Base-by-base conservation (phyloP, 2,888 invertebrate species). In the Oeneis ivallda region DNA sequence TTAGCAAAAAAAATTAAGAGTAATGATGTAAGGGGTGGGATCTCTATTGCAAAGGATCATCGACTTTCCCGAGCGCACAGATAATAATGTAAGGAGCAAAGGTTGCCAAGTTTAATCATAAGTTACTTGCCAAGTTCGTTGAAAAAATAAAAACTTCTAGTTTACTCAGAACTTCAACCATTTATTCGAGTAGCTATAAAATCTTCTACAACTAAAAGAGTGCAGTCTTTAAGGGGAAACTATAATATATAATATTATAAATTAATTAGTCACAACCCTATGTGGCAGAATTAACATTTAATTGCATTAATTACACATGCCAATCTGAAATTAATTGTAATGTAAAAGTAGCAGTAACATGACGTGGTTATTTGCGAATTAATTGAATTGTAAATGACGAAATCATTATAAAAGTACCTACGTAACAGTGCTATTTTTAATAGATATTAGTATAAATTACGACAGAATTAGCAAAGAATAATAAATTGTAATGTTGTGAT, bases 251-350 rank as follows among this genome's bases (percentile, higher is more conserved):
- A 26, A 5, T 26, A 26, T 17, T 56, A 59, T 47, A 13, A 59
- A 59, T 32, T 32, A 47, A 59, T 59, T 11, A n/a, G 34, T 59
- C 45, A 10, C 13, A 15, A 37, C 34, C 15, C 39, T 41, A 41
- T 52, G 52, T 41, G 61, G n/a, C 52, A 13, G 69, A 69, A 71
- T 66, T 53, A 41, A 62, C 62, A 45, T 66, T 50, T 15, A 61
- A 50, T 64, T 50, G 43, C 45, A 61, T 50, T 56, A 50, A 62
- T 61, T 61, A 41, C 26, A 62, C 41, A 32, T 10, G 32, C 60
- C 50, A 34, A 59, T 58, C 41, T 49, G 17, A 53, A 47, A 59
- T 54, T 66, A 63, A 66, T 62, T 63, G 41, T 32, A 26, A 52
- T 49, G 61, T 52, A 41, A 52, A 26, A n/a, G n/a, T 26, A 26